Evolutionary conservation across 2,797 vertebrate species (phyloP).

Genomic region (Orestias chungarensis): DNA sequence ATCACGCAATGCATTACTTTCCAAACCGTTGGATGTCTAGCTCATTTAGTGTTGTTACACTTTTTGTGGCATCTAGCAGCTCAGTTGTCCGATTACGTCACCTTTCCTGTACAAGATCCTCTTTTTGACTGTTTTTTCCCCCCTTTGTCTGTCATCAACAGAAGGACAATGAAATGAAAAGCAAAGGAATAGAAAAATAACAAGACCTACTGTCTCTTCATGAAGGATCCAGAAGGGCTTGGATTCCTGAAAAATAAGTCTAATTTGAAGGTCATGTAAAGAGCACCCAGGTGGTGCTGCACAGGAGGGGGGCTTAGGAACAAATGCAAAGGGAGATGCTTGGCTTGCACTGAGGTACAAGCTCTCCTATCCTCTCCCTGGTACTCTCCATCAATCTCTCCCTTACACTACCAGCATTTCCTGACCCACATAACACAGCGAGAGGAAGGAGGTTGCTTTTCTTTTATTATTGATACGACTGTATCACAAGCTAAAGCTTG

Average conservation of each 20-base stretch:
- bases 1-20: slow-evolving; percentile 11
- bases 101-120: slow-evolving; percentile 21
- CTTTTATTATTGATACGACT: slow-evolving; percentile 83
- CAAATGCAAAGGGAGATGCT: slow-evolving; percentile 68
- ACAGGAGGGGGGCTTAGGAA: slow-evolving; percentile 71
- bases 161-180: slow-evolving; percentile 44
- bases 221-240: slow-evolving; percentile 66
- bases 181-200: slow-evolving; percentile 44
- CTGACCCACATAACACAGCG: slow-evolving; percentile 82
- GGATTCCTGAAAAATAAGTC: slow-evolving; percentile 70
- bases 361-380: slow-evolving; percentile 70
- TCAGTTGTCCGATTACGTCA: slow-evolving; percentile 45
- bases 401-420: slow-evolving; percentile 77
- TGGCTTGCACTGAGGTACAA: slow-evolving; percentile 64
- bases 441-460: slow-evolving; percentile 71
- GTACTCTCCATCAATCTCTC: slow-evolving; percentile 84
- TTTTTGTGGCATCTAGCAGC: slow-evolving; percentile 35
- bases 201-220: slow-evolving; percentile 50
- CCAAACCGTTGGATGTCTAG: slow-evolving; percentile 26
- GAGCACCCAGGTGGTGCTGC: slow-evolving; percentile 70
- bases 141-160: slow-evolving; percentile 31
- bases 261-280: slow-evolving; percentile 86
- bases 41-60: slow-evolving; percentile 33
- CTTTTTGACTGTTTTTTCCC: slow-evolving; percentile 20
- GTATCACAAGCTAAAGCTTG: slow-evolving; percentile 76